phyloP scores from a whole-genome alignment of 2,113 vertebrate genomes.

The Arvicanthis niloticus region DNA sequence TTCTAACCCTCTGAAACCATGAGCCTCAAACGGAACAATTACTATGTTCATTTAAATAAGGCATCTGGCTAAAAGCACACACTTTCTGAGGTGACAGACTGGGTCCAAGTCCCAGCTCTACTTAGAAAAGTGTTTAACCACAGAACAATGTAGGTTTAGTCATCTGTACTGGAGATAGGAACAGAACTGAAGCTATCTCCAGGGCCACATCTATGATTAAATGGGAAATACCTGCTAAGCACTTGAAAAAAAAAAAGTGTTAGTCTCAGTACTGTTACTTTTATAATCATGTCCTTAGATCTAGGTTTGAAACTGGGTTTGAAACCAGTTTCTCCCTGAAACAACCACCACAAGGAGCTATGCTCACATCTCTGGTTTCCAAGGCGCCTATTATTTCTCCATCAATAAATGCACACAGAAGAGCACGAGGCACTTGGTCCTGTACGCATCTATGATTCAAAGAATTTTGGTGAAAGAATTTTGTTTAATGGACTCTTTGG shows the following conservation, averaged over 20 bases:
- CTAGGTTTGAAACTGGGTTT: constrained; percentile 28
- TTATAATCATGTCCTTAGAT: not conserved
- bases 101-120: not conserved
- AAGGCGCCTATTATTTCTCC: not conserved
- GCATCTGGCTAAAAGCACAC: not conserved
- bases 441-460: not conserved
- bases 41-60: constrained; percentile 6
- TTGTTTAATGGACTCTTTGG: not conserved
- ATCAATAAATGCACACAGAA: constrained; percentile 33
- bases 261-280: not conserved
- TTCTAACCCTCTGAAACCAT: not conserved
- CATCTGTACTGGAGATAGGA: not conserved
- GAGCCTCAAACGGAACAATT: not conserved
- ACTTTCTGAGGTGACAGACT: not conserved
- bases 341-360: not conserved
- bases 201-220: not conserved
- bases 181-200: not conserved
- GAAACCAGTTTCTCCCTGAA: constrained; percentile 10
- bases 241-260: not conserved
- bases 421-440: not conserved
- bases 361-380: constrained; percentile 23
- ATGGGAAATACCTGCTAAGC: not conserved
- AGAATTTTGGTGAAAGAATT: not conserved
- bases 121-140: not conserved
- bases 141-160: not conserved